Conservation (phyloP, 2,797 vertebrate genomes). For the Parauchenoglanis ngamensis region DNA sequence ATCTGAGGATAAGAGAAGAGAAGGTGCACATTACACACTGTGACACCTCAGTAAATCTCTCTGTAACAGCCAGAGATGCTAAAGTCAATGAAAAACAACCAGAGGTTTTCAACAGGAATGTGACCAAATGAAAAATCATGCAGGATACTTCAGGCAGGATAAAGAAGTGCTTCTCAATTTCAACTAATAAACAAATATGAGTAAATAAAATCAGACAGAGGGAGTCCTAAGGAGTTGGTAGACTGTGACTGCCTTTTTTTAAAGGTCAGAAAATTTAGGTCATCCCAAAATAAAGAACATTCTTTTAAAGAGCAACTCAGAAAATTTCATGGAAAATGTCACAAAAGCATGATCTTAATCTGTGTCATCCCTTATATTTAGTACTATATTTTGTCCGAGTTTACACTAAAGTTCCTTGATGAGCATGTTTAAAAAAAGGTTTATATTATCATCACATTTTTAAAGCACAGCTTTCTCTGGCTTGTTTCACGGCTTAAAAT, state of each 20-base stretch:
- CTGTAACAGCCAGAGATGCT: slow-evolving; percentile 13
- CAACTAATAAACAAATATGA: neutral
- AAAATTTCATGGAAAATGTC: neutral
- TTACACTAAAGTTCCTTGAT: neutral
- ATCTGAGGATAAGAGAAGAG: slow-evolving; percentile 46
- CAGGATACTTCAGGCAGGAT: neutral
- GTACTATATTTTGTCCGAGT: neutral
- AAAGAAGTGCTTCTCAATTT: neutral
- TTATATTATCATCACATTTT: neutral
- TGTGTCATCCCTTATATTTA: neutral
- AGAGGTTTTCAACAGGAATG: slow-evolving; percentile 39
- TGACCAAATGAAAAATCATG: slow-evolving; percentile 1
- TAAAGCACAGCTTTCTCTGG: neutral
- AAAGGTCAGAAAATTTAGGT: neutral
- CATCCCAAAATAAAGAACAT: neutral
- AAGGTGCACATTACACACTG: slow-evolving; percentile 42
- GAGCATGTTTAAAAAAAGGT: neutral
- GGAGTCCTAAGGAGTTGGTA: neutral
- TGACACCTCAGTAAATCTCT: slow-evolving; percentile 41
- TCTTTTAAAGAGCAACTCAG: neutral
- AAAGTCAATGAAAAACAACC: slow-evolving; percentile 34
- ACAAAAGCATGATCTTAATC: neutral
- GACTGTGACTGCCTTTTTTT: neutral
- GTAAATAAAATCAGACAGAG: neutral
- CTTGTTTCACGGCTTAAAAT: neutral